Percentiles rank a stretch among this genome's conserved stretches.
Conservation (phyloP, 2,113 vertebrate genomes). For the Dipodomys merriami region DNA sequence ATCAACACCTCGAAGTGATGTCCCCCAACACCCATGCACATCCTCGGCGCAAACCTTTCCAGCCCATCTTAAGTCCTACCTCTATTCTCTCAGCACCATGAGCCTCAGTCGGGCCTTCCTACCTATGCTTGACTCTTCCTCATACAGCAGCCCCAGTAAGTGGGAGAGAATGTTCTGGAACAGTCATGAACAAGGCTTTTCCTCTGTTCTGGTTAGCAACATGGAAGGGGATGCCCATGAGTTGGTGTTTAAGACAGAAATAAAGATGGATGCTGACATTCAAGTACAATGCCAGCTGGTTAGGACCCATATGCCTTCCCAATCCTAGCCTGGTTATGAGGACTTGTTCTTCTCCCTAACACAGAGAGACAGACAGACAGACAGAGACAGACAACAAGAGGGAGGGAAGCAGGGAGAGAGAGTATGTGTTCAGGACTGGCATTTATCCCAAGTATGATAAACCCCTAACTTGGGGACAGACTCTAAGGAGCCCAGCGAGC, state of each 20-base stretch:
- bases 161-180: background rate
- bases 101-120: background rate
- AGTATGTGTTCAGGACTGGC: too few relatives aligned
- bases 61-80: background rate
- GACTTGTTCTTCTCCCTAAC: background rate
- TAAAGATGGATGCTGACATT: too few relatives aligned
- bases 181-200: background rate
- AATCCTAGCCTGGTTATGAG: background rate
- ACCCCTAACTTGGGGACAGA: background rate
- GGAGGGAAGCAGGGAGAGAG: too few relatives aligned
- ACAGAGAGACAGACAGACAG: too few relatives aligned
- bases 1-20: background rate
- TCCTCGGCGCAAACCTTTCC: fast-evolving
- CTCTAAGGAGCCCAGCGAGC: background rate
- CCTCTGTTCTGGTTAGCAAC: background rate
- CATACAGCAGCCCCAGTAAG: background rate
- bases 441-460: background rate
- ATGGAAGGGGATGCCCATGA: background rate
- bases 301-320: background rate
- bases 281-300: too few relatives aligned
- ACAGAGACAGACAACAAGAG: too few relatives aligned
- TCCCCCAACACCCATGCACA: fast-evolving
- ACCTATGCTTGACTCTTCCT: background rate
- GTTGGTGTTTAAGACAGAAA: background rate
- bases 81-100: background rate